A percentile compares a stretch with the other conserved stretches of the same genome.
Conservation (phyloP, 2,113 vertebrate genomes). For the Brachirus orientalis region DNA sequence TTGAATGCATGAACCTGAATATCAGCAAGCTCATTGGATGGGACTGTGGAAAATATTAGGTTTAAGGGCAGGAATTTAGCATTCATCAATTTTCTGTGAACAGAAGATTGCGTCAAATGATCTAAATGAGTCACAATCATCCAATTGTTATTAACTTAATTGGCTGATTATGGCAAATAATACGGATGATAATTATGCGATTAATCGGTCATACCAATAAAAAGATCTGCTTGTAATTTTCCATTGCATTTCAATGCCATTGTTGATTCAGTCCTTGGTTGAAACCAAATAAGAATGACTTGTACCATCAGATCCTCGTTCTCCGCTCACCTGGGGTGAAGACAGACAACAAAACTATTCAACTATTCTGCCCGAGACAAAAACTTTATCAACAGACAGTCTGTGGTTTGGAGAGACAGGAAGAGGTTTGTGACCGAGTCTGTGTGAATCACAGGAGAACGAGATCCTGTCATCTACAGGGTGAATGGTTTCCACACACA, state of each 20-base stretch:
- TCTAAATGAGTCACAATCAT: too few relatives aligned
- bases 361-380: background rate
- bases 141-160: too few relatives aligned
- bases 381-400: background rate
- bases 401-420: background rate
- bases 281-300: background rate
- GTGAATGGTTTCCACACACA: slow-evolving; percentile 17
- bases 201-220: too few relatives aligned
- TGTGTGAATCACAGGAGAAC: slow-evolving; percentile 49
- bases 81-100: too few relatives aligned
- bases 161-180: too few relatives aligned
- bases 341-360: background rate
- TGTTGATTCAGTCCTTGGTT: background rate
- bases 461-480: slow-evolving; percentile 31
- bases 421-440: slow-evolving; percentile 6
- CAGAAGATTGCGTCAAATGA: too few relatives aligned
- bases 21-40: too few relatives aligned
- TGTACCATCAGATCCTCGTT: background rate
- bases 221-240: too few relatives aligned
- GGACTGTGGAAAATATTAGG: too few relatives aligned
- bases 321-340: slow-evolving; percentile 1
- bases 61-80: too few relatives aligned
- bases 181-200: too few relatives aligned
- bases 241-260: background rate
- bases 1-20: too few relatives aligned